A percentile compares a stretch with the other conserved stretches of the same genome.
These are phyloP conservation scores for Ypsolopha sequella DNA, from an alignment of 2,888 invertebrate genomes.

Conservation along the genomic window DNA sequence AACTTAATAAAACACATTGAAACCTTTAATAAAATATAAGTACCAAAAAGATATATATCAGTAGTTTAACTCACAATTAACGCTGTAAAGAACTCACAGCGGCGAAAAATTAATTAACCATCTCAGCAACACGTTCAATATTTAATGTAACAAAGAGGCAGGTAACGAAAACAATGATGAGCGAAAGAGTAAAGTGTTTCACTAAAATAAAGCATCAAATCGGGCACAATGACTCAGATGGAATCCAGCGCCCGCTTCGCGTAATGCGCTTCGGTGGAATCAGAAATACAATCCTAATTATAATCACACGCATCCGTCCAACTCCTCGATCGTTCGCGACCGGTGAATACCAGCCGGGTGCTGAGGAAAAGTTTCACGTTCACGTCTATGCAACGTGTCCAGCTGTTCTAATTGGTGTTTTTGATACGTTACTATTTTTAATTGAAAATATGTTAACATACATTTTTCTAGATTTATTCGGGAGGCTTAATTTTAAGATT, in stretches of 20 bases:
- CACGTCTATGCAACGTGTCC: too few species aligned
- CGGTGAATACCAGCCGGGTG: conserved; percentile 17
- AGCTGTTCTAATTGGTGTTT: too few species aligned
- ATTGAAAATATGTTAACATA: too few species aligned
- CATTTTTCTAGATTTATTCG: too few species aligned
- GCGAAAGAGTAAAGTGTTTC: conserved; percentile 56
- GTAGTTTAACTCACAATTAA: too few species aligned
- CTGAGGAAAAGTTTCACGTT: too few species aligned
- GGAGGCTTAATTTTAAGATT: too few species aligned
- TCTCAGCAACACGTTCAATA: background rate
- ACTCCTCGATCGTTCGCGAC: conserved; percentile 60
- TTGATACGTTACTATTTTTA: too few species aligned
- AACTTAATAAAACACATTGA: too few species aligned
- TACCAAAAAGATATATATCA: too few species aligned
- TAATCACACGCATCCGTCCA: conserved; percentile 69
- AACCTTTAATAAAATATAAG: too few species aligned
- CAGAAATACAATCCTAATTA: conserved; percentile 72
- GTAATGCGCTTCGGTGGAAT: conserved; percentile 65
- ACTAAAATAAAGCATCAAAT: conserved; percentile 68
- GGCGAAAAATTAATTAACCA: background rate
- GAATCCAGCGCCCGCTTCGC: conserved; percentile 62
- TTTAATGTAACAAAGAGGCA: conserved; percentile 5
- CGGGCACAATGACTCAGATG: conserved; percentile 70
- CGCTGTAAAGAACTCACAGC: too few species aligned
- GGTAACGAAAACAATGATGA: conserved; percentile 52